phyloP scores from a whole-genome alignment of 2,113 vertebrate species.

The Equus przewalskii region DNA sequence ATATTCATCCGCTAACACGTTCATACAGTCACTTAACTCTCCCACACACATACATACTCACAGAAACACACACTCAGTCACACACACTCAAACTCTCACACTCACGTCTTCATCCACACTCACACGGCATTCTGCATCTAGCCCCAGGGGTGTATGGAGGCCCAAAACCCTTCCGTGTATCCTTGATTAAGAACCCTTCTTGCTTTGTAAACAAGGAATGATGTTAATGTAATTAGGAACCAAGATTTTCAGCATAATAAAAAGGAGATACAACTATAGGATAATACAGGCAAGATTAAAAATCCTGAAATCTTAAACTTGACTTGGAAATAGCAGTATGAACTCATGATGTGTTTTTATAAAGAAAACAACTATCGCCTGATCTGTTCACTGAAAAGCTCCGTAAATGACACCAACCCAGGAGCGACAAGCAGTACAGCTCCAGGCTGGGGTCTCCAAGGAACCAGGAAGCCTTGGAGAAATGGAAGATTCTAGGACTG shows the following conservation, averaged over 20 bases:
- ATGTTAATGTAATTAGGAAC: not conserved
- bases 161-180: not conserved
- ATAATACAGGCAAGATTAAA: not conserved
- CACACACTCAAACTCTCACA: not conserved
- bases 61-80: not conserved
- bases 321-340: not conserved
- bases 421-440: not conserved
- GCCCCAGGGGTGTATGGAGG: not conserved
- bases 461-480: not conserved
- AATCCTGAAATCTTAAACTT: not conserved
- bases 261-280: not conserved
- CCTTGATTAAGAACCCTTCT: not conserved
- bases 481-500: not conserved
- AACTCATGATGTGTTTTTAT: not conserved
- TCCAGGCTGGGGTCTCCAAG: not conserved
- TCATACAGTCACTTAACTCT: too few species aligned
- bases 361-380: not conserved
- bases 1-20: not conserved
- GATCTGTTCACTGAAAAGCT: not conserved
- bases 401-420: not conserved
- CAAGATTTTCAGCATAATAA: not conserved
- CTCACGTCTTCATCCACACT: not conserved
- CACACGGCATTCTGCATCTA: not conserved
- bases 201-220: not conserved
- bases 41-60: not conserved